Conservation (phyloP, 1,140 invertebrate species). For the Tetramorium parvispinum region DNA sequence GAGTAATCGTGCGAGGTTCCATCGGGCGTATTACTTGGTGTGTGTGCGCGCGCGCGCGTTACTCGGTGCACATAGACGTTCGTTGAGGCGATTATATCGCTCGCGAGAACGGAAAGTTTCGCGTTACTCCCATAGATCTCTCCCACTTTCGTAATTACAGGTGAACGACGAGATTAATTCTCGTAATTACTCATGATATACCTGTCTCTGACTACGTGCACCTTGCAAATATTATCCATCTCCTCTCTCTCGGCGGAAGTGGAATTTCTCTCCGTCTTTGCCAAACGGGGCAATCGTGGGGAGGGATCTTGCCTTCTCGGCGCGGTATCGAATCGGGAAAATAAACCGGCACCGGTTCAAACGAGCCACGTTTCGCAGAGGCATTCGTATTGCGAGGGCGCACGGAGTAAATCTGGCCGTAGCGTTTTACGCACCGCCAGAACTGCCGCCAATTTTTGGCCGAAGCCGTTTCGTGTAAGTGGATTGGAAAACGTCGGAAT, state of each 20-base stretch:
- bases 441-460: slow-evolving; percentile 41
- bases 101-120: slow-evolving; percentile 35
- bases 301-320: background rate
- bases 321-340: background rate
- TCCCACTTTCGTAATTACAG: slow-evolving; percentile 48
- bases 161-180: slow-evolving; percentile 50
- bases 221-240: slow-evolving; percentile 29
- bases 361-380: slow-evolving; percentile 12
- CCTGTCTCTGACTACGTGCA: slow-evolving; percentile 23
- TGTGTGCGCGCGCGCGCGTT: no score
- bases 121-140: slow-evolving; percentile 33
- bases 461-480: slow-evolving; percentile 55
- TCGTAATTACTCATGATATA: slow-evolving; percentile 53
- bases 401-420: slow-evolving; percentile 32
- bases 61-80: background rate
- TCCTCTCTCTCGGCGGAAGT: background rate
- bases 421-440: slow-evolving; percentile 42
- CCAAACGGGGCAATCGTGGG: no score
- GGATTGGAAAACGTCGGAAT: slow-evolving; percentile 60
- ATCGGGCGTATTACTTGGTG: background rate
- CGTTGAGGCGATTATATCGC: slow-evolving; percentile 2
- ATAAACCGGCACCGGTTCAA: slow-evolving; percentile 27
- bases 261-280: slow-evolving; percentile 37
- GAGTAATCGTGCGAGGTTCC: slow-evolving; percentile 7
- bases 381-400: background rate